Evolutionary conservation across 2,113 vertebrate species (phyloP).

Genomic region (Rhynchopsitta pachyrhyncha): DNA sequence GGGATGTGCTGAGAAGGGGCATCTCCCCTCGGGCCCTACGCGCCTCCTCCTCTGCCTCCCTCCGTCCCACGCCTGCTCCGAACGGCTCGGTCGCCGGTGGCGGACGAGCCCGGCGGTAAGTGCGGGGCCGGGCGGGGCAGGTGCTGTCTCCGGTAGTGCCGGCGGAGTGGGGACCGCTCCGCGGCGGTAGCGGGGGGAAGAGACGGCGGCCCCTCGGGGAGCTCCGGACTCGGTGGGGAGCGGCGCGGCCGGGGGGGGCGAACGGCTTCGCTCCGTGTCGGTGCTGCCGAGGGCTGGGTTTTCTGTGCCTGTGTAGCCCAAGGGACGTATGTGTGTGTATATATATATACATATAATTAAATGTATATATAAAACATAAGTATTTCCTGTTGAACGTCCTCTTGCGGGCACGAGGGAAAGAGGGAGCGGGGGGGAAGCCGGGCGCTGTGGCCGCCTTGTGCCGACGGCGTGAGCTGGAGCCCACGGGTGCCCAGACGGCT

Average conservation of each 20-base stretch:
- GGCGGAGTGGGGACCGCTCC: not conserved
- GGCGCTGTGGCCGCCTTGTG: not conserved
- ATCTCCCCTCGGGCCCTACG: not conserved
- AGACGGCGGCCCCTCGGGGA: not conserved
- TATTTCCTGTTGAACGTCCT: not conserved
- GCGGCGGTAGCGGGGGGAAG: not conserved
- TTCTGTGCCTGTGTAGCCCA: not conserved
- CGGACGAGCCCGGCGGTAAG: conserved; percentile 29
- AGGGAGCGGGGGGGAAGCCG: not conserved
- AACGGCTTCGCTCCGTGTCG: not conserved
- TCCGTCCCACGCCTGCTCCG: not conserved
- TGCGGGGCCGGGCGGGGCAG: not conserved
- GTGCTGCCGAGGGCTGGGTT: not conserved
- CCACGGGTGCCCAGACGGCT: not conserved
- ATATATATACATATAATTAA: rapidly evolving
- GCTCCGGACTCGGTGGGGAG: not conserved
- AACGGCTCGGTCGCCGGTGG: not conserved
- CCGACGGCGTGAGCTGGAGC: not conserved
- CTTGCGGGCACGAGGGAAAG: not conserved
- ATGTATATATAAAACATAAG: rapidly evolving
- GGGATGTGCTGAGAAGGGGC: conserved; percentile 41
- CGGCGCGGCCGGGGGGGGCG: not conserved
- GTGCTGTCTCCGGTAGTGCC: not conserved
- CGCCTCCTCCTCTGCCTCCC: not conserved
- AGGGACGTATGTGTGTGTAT: rapidly evolving